Conservation (phyloP, 2,888 invertebrate species). For the Muschampia plurimacula region DNA sequence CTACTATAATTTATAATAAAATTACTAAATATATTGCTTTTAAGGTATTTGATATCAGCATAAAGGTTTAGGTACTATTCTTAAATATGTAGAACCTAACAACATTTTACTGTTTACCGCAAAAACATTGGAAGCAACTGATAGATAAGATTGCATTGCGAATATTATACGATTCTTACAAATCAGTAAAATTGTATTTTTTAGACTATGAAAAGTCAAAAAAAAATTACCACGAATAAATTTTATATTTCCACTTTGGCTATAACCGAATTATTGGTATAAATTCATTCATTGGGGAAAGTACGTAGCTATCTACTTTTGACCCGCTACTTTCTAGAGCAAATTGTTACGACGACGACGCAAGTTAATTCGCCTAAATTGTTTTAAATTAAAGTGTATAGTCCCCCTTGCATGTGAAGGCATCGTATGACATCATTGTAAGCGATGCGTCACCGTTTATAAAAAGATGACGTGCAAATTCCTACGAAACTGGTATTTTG, state of each 20-base stretch:
- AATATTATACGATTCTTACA: no score
- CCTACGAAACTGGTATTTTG: slow-evolving; percentile 45
- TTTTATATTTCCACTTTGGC: background rate
- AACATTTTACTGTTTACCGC: background rate
- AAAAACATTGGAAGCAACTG: background rate
- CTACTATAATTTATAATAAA: background rate
- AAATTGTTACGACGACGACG: slow-evolving; percentile 18
- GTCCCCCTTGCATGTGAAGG: slow-evolving; percentile 32
- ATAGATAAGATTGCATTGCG: background rate
- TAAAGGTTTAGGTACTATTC: background rate
- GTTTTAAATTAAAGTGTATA: slow-evolving; percentile 37
- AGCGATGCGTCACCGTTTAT: slow-evolving; percentile 50
- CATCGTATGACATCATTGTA: slow-evolving; percentile 42
- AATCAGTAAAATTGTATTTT: background rate
- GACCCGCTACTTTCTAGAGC: slow-evolving; percentile 14
- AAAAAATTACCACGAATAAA: background rate
- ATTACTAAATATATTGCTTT: background rate
- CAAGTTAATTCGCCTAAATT: slow-evolving; percentile 36
- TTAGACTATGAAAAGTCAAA: no score
- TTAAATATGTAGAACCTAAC: no score
- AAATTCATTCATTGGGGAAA: background rate
- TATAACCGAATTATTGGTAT: background rate
- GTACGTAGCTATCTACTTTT: background rate
- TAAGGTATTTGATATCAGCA: background rate
- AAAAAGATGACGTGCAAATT: slow-evolving; percentile 46